phyloP scores from a whole-genome alignment of 2,113 vertebrate species.

The Anarhynchus alexandrinus region DNA sequence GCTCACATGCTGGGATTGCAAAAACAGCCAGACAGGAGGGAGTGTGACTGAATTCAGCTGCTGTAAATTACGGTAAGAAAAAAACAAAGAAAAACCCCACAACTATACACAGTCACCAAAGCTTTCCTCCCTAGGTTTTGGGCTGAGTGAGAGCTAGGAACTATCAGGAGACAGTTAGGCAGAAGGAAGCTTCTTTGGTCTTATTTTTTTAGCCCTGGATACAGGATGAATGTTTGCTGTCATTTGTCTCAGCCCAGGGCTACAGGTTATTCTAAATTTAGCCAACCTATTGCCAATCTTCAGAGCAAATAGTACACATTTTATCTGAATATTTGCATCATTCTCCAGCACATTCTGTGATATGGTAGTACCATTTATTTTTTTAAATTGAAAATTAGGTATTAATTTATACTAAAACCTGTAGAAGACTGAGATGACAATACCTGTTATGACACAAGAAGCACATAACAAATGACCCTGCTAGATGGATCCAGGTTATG shows the following conservation, averaged over 20 bases:
- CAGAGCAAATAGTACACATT: not conserved
- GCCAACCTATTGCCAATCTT: not conserved
- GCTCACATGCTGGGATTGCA: not conserved
- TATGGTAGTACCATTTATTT: not conserved
- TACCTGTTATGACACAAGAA: not conserved
- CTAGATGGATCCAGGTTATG: not conserved
- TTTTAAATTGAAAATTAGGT: not conserved
- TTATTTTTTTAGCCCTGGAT: not conserved
- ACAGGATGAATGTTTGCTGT: not conserved
- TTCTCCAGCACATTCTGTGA: not conserved
- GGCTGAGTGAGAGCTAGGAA: not conserved
- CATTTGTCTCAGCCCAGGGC: not conserved
- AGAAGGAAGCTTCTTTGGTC: not conserved
- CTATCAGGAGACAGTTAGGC: not conserved
- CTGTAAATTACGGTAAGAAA: not conserved
- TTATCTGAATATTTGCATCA: not conserved
- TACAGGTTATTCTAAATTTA: not conserved
- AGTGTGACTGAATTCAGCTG: not conserved
- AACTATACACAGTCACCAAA: not conserved
- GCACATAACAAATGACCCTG: not conserved
- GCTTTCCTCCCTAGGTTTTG: not conserved
- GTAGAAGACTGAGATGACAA: not conserved
- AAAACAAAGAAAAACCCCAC: not conserved
- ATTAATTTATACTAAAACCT: not conserved
- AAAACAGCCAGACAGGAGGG: not conserved